phyloP scores from a whole-genome alignment of 1,140 invertebrate genomes.

The Battus philenor region DNA sequence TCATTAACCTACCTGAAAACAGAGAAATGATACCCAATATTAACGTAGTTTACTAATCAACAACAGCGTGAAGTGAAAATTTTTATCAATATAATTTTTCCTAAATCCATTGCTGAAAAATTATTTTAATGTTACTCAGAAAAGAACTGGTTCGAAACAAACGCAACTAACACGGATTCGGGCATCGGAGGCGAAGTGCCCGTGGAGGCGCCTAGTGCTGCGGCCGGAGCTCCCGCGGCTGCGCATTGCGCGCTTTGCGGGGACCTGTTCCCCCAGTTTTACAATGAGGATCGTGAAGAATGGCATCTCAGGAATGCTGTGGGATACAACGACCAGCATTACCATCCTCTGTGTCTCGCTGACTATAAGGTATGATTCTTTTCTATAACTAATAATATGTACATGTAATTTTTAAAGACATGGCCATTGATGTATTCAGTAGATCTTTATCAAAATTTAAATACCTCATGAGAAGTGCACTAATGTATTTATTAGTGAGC shows the following conservation, averaged over 20 bases:
- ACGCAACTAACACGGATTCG: slow-evolving; percentile 55
- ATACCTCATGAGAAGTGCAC: no score
- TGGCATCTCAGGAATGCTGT: slow-evolving; percentile 94
- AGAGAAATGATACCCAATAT: neutral
- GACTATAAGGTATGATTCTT: slow-evolving; percentile 87
- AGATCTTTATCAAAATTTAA: no score
- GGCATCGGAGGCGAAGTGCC: slow-evolving; percentile 39
- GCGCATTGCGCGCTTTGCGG: slow-evolving; percentile 90
- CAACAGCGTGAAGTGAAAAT: no score
- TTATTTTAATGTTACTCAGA: slow-evolving; percentile 77
- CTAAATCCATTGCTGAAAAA: no score
- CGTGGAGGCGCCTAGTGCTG: slow-evolving; percentile 79
- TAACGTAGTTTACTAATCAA: neutral
- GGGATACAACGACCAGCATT: slow-evolving; percentile 85
- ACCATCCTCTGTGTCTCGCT: slow-evolving; percentile 94
- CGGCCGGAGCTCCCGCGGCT: slow-evolving; percentile 76
- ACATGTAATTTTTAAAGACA: no score
- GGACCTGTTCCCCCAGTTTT: slow-evolving; percentile 95
- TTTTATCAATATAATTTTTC: no score
- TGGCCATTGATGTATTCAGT: no score
- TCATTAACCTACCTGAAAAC: no score
- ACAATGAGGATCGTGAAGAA: slow-evolving; percentile 96
- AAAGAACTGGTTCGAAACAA: slow-evolving; percentile 92
- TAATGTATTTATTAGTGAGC: no score
- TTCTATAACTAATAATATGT: no score